A percentile compares a stretch with the other conserved stretches of the same genome.
These are phyloP conservation scores for Carettochelys insculpta DNA, from an alignment of 2,113 vertebrate genomes.

Conservation along the genomic window DNA sequence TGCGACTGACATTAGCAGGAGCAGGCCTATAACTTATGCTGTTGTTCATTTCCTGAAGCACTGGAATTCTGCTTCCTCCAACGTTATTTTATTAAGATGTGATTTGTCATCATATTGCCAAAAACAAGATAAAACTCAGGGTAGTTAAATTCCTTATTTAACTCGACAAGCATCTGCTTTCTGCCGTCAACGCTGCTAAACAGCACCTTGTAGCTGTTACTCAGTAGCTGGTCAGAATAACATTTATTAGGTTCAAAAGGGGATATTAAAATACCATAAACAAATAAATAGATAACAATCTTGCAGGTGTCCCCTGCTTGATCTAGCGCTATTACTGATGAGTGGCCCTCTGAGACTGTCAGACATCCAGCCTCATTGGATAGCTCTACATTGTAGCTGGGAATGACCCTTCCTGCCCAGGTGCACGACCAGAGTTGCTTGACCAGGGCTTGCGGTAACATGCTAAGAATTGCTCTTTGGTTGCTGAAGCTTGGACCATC, in stretches of 20 bases:
- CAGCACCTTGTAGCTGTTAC: conserved; percentile 39
- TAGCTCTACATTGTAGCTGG: neutral
- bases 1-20: conserved; percentile 32
- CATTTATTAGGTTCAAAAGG: conserved; percentile 2
- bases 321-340: neutral
- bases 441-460: neutral
- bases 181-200: conserved; percentile 41
- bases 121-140: conserved; percentile 65
- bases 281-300: fast-evolving
- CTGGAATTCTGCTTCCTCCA: conserved; percentile 53
- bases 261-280: neutral
- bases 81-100: conserved; percentile 63
- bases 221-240: neutral
- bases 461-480: neutral
- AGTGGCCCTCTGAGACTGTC: neutral
- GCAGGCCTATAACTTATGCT: conserved; percentile 41
- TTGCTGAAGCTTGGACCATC: neutral
- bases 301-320: neutral
- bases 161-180: conserved; percentile 67
- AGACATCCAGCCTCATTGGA: neutral
- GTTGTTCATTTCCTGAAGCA: conserved; percentile 52
- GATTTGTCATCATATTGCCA: conserved; percentile 61
- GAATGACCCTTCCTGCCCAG: neutral
- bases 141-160: conserved; percentile 72
- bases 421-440: neutral